A percentile compares a stretch with the other conserved stretches of the same genome.
phyloP scores from a whole-genome alignment of 2,888 invertebrate genomes.

The Andrena dorsata region DNA sequence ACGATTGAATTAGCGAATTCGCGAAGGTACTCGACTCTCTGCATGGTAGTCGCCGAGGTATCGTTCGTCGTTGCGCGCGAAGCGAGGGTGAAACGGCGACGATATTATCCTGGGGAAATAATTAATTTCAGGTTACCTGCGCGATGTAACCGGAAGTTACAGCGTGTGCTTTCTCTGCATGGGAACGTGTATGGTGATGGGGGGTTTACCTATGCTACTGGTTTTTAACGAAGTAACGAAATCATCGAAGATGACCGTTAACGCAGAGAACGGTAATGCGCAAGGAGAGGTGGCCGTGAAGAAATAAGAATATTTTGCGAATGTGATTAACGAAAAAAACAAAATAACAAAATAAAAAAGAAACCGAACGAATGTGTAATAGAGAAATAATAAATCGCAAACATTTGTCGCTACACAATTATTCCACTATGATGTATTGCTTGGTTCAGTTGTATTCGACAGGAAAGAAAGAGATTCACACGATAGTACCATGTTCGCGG shows the following conservation, averaged over 20 bases:
- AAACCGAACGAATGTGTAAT: constrained; percentile 69
- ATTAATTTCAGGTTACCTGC: constrained; percentile 86
- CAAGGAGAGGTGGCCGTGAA: constrained; percentile 69
- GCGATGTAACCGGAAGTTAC: constrained; percentile 90
- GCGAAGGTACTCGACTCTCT: constrained; percentile 23
- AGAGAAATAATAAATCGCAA: constrained; percentile 73
- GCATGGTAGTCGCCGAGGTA: constrained; percentile 33
- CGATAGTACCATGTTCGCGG: constrained; percentile 48
- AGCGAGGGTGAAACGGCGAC: background rate
- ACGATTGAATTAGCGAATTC: constrained; percentile 9
- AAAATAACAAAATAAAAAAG: constrained; percentile 18
- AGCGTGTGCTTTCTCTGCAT: constrained; percentile 91
- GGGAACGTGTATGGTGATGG: constrained; percentile 91
- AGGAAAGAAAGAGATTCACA: constrained; percentile 25
- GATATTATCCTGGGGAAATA: constrained; percentile 11
- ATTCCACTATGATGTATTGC: constrained; percentile 59
- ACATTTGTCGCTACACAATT: constrained; percentile 70
- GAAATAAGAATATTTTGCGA: constrained; percentile 74
- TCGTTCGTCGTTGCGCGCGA: background rate
- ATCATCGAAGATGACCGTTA: constrained; percentile 74
- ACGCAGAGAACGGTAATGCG: constrained; percentile 69
- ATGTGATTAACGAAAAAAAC: constrained; percentile 66
- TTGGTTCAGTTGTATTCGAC: constrained; percentile 56
- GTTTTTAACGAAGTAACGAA: constrained; percentile 79
- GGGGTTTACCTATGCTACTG: constrained; percentile 88